Percentiles rank a stretch among this genome's conserved stretches.
phyloP scores from a whole-genome alignment of 2,113 vertebrate genomes.

The Meleagris gallopavo region DNA sequence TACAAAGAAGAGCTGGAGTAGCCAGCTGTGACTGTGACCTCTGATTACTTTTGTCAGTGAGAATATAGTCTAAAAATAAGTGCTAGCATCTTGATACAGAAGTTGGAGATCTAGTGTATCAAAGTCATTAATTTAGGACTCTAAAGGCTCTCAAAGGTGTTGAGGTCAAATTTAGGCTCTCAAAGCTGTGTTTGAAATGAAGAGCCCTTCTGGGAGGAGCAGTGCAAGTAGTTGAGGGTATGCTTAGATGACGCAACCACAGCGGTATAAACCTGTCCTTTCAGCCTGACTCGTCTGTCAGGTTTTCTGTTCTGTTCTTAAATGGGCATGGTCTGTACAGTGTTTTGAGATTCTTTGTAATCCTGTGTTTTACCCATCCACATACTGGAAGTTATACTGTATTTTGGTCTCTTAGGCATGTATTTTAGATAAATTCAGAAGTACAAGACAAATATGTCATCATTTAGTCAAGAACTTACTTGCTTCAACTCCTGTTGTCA shows the following conservation, averaged over 20 bases:
- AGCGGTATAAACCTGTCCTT: not conserved
- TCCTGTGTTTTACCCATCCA: not conserved
- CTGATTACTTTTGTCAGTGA: not conserved
- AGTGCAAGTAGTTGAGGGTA: not conserved
- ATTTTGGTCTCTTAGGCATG: not conserved
- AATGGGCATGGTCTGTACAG: not conserved
- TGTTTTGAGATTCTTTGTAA: not conserved
- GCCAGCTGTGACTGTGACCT: not conserved
- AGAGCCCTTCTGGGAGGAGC: not conserved
- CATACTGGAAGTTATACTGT: not conserved
- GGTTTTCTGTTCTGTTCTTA: not conserved
- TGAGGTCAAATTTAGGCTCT: not conserved
- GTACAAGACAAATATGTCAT: not conserved
- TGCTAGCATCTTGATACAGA: not conserved
- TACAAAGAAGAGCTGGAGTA: not conserved
- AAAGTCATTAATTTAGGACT: not conserved
- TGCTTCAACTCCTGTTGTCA: not conserved
- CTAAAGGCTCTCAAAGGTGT: no score
- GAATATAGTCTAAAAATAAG: not conserved
- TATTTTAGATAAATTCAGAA: not conserved
- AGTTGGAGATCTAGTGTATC: not conserved
- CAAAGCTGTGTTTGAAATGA: not conserved
- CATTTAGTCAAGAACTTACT: not conserved
- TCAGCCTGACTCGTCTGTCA: not conserved
- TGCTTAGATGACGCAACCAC: accelerated